phyloP scores from a whole-genome alignment of 2,797 vertebrate genomes.

The Mus minutoides region DNA sequence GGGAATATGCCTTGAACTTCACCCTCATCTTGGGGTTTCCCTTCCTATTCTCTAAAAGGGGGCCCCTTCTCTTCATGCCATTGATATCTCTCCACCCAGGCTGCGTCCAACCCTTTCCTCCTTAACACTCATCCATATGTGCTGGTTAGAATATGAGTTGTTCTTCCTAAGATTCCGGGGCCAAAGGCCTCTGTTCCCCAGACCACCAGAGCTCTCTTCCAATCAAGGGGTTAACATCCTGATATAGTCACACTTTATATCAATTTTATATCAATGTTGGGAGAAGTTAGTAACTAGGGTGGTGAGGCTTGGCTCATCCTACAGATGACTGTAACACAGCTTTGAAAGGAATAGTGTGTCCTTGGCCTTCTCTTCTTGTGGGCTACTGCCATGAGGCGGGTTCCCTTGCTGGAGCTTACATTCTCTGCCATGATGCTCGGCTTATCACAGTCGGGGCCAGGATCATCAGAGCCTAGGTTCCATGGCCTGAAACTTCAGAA shows the following conservation, averaged over 20 bases:
- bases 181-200: not conserved
- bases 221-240: not conserved
- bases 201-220: too few species aligned
- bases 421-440: not conserved
- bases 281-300: not conserved
- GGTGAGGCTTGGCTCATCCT: not conserved
- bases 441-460: not conserved
- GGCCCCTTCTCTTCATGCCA: rapidly evolving
- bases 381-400: not conserved
- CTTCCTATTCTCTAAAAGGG: not conserved
- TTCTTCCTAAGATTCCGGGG: not conserved
- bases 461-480: not conserved
- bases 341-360: not conserved
- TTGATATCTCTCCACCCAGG: not conserved
- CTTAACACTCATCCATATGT: too few species aligned
- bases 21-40: not conserved
- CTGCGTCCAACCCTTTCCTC: not conserved
- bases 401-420: too few species aligned
- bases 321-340: not conserved
- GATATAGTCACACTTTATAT: too few species aligned
- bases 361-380: not conserved
- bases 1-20: too few species aligned
- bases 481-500: not conserved
- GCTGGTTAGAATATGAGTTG: not conserved
- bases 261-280: not conserved